Percentiles rank a stretch among this genome's conserved stretches.
Conservation (phyloP, 2,888 invertebrate genomes). For the Xiphydria camelus region DNA sequence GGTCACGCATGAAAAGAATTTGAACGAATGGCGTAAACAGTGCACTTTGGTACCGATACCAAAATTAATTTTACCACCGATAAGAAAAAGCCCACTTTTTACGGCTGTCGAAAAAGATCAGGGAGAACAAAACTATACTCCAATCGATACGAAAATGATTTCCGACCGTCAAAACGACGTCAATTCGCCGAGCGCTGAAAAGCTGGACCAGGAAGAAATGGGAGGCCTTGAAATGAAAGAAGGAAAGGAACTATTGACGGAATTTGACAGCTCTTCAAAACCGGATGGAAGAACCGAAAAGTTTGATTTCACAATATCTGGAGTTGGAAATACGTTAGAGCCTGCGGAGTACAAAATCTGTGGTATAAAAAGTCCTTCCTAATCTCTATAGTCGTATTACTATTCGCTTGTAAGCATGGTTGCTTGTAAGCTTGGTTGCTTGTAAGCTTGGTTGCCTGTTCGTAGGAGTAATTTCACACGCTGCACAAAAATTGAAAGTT, state of each 20-base stretch:
- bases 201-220: neutral
- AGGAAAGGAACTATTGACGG: neutral
- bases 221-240: conserved; percentile 7
- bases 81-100: conserved; percentile 3
- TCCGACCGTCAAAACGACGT: neutral
- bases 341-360: conserved; percentile 12
- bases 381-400: neutral
- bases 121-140: neutral
- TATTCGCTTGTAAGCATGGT: neutral
- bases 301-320: conserved; percentile 13
- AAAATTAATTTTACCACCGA: conserved; percentile 32
- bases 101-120: too few relatives aligned
- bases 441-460: too few relatives aligned
- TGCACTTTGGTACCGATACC: conserved; percentile 32
- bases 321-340: conserved; percentile 4
- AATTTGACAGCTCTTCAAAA: too few relatives aligned
- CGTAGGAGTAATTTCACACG: too few relatives aligned
- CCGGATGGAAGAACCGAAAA: conserved; percentile 6
- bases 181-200: neutral
- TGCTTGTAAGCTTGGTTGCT: too few relatives aligned
- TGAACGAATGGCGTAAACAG: conserved; percentile 35
- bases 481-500: too few relatives aligned
- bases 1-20: conserved; percentile 26
- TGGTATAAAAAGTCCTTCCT: conserved; percentile 6
- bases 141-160: neutral